A percentile compares a stretch with the other conserved stretches of the same genome.
phyloP scores from a whole-genome alignment of 2,888 invertebrate genomes.

The Dicycla oo region DNA sequence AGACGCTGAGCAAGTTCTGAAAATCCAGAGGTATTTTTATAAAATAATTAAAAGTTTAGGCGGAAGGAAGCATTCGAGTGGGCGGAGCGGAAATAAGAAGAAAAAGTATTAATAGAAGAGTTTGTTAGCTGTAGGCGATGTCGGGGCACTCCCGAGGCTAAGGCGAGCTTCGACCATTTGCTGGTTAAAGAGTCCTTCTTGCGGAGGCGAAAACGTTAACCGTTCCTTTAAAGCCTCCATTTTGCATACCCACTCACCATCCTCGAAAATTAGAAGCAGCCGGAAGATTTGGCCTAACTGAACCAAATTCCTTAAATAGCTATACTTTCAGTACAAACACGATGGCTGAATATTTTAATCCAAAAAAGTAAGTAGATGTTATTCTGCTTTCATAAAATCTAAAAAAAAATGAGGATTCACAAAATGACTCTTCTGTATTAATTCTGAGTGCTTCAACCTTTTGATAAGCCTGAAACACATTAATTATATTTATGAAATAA shows the following conservation, averaged over 20 bases:
- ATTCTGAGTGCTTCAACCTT: slow-evolving; percentile 16
- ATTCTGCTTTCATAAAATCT: slow-evolving; percentile 15
- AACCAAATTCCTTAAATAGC: slow-evolving; percentile 45
- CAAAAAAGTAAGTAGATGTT: slow-evolving; percentile 17
- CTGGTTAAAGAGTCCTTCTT: slow-evolving; percentile 66
- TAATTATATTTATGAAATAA: slow-evolving; percentile 25
- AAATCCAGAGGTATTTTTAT: slow-evolving; percentile 28
- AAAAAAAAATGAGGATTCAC: slow-evolving; percentile 1
- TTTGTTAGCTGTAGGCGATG: slow-evolving; percentile 46
- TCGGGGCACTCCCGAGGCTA: slow-evolving; percentile 24
- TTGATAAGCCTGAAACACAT: slow-evolving; percentile 31
- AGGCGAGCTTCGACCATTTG: slow-evolving; percentile 59
- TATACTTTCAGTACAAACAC: slow-evolving; percentile 9
- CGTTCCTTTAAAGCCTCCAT: slow-evolving; percentile 70
- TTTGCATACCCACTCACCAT: slow-evolving; percentile 69
- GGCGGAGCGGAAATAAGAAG: slow-evolving; percentile 33
- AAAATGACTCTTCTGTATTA: slow-evolving; percentile 9
- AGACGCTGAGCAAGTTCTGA: slow-evolving; percentile 1
- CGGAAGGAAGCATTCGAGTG: slow-evolving; percentile 37
- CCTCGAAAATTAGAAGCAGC: slow-evolving; percentile 68
- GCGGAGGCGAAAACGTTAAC: slow-evolving; percentile 70
- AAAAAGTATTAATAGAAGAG: slow-evolving; percentile 48
- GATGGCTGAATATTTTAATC: slow-evolving; percentile 28
- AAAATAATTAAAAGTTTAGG: slow-evolving; percentile 56
- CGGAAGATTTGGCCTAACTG: slow-evolving; percentile 51